Conservation (phyloP, 2,888 invertebrate genomes). For the Dendrolimus pini region DNA sequence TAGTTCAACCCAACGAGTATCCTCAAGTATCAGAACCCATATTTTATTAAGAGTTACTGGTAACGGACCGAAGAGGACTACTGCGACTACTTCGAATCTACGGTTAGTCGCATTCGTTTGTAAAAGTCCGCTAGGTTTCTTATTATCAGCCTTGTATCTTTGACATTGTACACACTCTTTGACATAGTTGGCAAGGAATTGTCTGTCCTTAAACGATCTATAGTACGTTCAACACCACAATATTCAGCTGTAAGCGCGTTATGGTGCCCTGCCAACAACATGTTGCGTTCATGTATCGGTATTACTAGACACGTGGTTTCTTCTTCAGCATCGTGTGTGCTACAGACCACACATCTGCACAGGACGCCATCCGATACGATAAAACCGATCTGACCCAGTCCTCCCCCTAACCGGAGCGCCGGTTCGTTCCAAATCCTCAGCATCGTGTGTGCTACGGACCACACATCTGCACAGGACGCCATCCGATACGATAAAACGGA, state of each 20-base stretch:
- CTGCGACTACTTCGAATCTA: conserved; percentile 24
- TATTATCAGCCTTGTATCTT: conserved; percentile 7
- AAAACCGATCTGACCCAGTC: not conserved
- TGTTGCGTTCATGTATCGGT: not conserved
- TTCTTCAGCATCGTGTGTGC: not conserved
- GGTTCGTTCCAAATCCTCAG: not conserved
- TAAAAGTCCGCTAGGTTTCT: conserved; percentile 8
- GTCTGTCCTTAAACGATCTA: conserved; percentile 8
- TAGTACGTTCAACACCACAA: not conserved
- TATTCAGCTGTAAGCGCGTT: not conserved
- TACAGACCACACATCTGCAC: not conserved
- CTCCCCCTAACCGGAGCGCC: not conserved
- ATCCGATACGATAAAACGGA: not conserved
- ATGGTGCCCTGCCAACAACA: not conserved
- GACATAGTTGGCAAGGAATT: conserved; percentile 15
- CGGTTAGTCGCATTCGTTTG: conserved; percentile 5
- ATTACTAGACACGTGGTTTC: not conserved
- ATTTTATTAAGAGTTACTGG: conserved; percentile 7
- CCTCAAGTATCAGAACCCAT: conserved; percentile 21
- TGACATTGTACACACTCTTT: conserved; percentile 27
- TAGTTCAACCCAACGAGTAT: conserved; percentile 25
- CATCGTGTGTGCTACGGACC: not conserved
- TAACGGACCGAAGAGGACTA: conserved; percentile 28
- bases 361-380: not conserved
- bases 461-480: not conserved